phyloP scores from a whole-genome alignment of 2,888 invertebrate genomes.

The Cheiracanthium punctorium region DNA sequence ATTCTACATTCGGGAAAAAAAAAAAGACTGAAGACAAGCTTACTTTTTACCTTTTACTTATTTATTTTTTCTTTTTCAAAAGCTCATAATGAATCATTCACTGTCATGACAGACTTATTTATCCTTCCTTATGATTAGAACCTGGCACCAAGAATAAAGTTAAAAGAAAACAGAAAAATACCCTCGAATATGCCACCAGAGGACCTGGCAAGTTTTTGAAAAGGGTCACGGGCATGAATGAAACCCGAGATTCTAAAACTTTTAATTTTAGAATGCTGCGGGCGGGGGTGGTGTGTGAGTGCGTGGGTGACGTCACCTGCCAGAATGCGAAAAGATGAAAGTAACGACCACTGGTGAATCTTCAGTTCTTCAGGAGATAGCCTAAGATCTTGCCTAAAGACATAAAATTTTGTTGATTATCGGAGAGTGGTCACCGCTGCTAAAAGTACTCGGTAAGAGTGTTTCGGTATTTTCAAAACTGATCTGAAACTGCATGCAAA shows the following conservation, averaged over 20 bases:
- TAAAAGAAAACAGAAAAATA: neutral
- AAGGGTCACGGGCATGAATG: neutral
- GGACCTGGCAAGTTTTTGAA: constrained; percentile 6
- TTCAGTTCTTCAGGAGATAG: neutral
- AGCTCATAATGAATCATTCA: neutral
- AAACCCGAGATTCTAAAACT: neutral
- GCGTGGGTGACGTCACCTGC: neutral
- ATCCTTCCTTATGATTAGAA: constrained; percentile 5
- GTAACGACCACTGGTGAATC: neutral
- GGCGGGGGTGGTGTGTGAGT: neutral
- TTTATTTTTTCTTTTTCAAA: neutral
- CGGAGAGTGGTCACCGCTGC: too few species aligned
- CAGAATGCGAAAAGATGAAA: neutral
- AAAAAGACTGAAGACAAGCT: neutral
- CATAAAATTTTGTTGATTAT: neutral
- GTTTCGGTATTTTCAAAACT: too few species aligned
- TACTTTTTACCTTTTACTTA: neutral
- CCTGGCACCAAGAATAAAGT: neutral
- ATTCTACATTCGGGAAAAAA: neutral
- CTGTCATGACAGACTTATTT: neutral
- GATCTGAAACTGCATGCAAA: too few species aligned
- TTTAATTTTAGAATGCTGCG: constrained; percentile 8
- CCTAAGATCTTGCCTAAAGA: neutral
- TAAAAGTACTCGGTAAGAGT: too few species aligned
- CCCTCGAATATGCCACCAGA: constrained; percentile 4